Conservation (phyloP, 1,140 invertebrate genomes). For the Pararge aegeria region DNA sequence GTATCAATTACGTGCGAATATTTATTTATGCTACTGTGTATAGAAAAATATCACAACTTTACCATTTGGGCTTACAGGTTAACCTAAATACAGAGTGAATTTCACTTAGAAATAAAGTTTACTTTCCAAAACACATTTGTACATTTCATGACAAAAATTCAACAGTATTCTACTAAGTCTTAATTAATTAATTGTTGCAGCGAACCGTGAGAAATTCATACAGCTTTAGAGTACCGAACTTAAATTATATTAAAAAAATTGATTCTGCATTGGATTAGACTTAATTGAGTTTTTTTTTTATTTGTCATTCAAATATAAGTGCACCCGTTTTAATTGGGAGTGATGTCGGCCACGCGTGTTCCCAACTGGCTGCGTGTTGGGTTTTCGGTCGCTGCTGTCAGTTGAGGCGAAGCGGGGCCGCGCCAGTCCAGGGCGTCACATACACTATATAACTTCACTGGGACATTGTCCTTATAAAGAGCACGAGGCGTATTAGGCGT, state of each 20-base stretch:
- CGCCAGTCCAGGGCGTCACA: constrained; percentile 65
- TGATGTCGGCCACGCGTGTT: constrained; percentile 68
- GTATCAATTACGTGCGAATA: constrained; percentile 40
- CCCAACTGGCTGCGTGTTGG: constrained; percentile 58
- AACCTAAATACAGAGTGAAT: constrained; percentile 73
- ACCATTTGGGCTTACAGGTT: constrained; percentile 68
- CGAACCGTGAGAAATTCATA: constrained; percentile 57
- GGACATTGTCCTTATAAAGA: constrained; percentile 75
- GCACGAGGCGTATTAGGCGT: constrained; percentile 79
- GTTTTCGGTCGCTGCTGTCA: constrained; percentile 36
- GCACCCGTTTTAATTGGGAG: constrained; percentile 76
- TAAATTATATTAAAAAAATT: constrained; percentile 60
- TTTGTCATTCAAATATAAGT: constrained; percentile 77
- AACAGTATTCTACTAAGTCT: constrained; percentile 77
- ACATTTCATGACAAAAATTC: constrained; percentile 78
- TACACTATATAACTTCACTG: constrained; percentile 76
- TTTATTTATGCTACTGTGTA: constrained; percentile 37
- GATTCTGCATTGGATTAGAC: constrained; percentile 72
- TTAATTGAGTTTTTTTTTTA: constrained; percentile 75
- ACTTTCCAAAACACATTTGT: constrained; percentile 78
- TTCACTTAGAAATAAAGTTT: constrained; percentile 72
- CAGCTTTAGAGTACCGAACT: constrained; percentile 66
- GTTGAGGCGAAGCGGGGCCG: constrained; percentile 72
- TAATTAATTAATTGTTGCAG: constrained; percentile 57
- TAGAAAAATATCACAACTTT: constrained; percentile 78